Conservation (phyloP, 2,113 vertebrate genomes). For the Sigmodon hispidus region DNA sequence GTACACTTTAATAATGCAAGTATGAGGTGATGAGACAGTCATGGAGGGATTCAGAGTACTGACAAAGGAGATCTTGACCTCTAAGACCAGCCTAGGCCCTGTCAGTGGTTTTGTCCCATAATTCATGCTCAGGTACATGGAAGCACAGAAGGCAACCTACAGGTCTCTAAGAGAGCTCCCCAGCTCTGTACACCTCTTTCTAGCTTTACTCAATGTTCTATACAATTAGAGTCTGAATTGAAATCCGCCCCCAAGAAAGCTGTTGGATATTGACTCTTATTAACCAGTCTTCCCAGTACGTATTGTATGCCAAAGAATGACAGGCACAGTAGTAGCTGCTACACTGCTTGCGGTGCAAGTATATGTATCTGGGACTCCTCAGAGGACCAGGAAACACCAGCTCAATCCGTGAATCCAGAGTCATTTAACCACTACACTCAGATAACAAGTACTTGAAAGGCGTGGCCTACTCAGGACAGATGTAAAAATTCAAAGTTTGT, state of each 20-base stretch:
- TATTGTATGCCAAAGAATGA: not conserved
- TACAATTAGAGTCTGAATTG: fast-evolving
- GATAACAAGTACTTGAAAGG: fast-evolving
- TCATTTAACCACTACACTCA: fast-evolving
- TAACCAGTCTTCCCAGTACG: not conserved
- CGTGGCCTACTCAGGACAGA: not conserved
- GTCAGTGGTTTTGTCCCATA: fast-evolving
- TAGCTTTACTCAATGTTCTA: fast-evolving
- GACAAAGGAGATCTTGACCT: not conserved
- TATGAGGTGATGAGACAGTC: not conserved
- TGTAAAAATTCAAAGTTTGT: not conserved
- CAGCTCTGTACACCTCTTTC: fast-evolving
- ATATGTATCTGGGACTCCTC: not conserved
- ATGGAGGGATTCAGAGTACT: not conserved
- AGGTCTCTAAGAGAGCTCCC: fast-evolving
- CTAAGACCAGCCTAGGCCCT: not conserved
- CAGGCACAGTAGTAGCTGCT: fast-evolving
- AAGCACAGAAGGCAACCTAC: not conserved
- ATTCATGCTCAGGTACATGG: fast-evolving
- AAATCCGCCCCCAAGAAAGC: not conserved
- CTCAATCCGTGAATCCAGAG: fast-evolving
- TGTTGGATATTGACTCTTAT: not conserved
- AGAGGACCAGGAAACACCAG: not conserved
- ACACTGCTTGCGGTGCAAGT: fast-evolving
- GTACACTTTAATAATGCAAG: not conserved